Evolutionary conservation across 2,797 vertebrate genomes (phyloP), one percentile per base, ranked within the genome.

Genomic region (Huso huso): DNA sequence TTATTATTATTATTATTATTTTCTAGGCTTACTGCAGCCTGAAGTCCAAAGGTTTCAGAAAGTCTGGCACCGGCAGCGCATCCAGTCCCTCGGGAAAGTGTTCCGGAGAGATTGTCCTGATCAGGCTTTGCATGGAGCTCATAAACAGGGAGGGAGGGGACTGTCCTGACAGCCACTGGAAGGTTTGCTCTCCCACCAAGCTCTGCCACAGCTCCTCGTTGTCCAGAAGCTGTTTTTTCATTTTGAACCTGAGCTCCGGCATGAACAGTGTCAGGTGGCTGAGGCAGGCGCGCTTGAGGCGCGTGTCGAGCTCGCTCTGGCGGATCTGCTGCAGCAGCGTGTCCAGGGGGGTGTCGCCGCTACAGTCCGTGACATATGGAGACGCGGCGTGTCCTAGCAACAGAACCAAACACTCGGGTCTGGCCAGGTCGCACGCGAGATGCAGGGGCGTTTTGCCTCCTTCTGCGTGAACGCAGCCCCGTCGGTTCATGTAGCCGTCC

Each of bases 231-330:
- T 82, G 75, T 1, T 77, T 70, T 51, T 81, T 77, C 82, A 81
- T 83, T 0, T 67, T 12, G 49, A 71, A 84, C 12, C 59, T 70
- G 51, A 85, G 71, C 4, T 68, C 71, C 1, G 94, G 90, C 76
- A 91, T 80, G 50, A 95, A 98, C 49, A 98, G 83, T 67, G 92
- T 84, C 79, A 98, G 83, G 66, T 92, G 83, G 73, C 95, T 91
- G 0, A 98, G 84, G 75, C 94, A 93, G 68, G 87, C 79, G 49
- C 82, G 82, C 76, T 83, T 84, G 68, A 78, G 73, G n/a, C 77
- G 81, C 74, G 67, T 10, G 70, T 85, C 81, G 58, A 67, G 70
- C 64, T n/a, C 0, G 65, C 68, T 0, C 66, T 13, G 80, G 66
- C 76, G 61, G 0, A 96, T 81, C 52, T 88, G 87, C 65, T 82